Evolutionary conservation across 2,888 invertebrate genomes (phyloP).

Genomic region (Scrobipalpa atriplicella): DNA sequence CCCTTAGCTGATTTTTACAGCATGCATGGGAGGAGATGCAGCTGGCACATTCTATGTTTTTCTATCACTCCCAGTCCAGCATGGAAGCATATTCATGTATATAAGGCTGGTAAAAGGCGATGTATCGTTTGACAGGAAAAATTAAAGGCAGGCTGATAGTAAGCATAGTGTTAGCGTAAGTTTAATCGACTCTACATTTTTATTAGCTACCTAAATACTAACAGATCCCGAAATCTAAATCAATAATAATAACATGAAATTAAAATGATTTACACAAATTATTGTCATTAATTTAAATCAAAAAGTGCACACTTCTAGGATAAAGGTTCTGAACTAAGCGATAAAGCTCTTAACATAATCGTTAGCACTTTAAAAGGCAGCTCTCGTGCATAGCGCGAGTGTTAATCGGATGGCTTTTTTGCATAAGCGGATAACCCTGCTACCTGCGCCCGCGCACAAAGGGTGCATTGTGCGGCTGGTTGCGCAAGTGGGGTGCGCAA

Average conservation of each 20-base stretch:
- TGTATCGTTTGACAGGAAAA: too few relatives aligned
- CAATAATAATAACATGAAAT: too few relatives aligned
- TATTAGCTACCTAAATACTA: too few relatives aligned
- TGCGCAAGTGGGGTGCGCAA: conserved; percentile 63
- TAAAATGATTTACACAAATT: neutral
- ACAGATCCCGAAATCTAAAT: too few relatives aligned
- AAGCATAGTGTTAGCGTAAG: too few relatives aligned
- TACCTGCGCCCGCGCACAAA: conserved; percentile 69
- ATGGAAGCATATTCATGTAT: too few relatives aligned
- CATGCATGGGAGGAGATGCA: too few relatives aligned
- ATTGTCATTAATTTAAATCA: conserved; percentile 30
- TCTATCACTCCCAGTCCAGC: too few relatives aligned
- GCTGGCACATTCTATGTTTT: too few relatives aligned
- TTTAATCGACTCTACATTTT: neutral
- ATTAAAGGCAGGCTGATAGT: neutral
- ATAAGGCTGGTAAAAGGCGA: too few relatives aligned
- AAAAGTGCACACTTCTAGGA: conserved; percentile 55
- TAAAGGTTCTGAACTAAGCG: conserved; percentile 37
- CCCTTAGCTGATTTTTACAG: too few relatives aligned
- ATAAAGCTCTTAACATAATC: conserved; percentile 59
- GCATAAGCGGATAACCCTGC: conserved; percentile 81
- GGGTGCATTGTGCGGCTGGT: conserved; percentile 58
- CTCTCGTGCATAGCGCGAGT: conserved; percentile 62
- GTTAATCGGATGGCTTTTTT: conserved; percentile 81
- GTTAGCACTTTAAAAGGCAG: conserved; percentile 61